A percentile compares a stretch with the other conserved stretches of the same genome.
These are phyloP conservation scores for Apocheima hispidaria DNA, from an alignment of 2,888 invertebrate species.

Conservation along the genomic window DNA sequence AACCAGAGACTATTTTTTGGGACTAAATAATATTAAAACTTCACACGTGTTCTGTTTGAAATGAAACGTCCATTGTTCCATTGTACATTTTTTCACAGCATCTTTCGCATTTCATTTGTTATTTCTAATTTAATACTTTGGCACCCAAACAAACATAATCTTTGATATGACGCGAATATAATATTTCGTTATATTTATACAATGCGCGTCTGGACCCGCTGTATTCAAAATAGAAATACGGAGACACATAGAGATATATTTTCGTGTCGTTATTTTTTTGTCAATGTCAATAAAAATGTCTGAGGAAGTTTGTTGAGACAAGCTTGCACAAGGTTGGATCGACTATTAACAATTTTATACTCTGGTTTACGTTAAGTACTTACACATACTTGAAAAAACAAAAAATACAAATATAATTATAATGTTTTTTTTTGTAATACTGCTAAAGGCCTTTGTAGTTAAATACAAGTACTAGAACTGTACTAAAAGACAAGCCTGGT, in stretches of 20 bases:
- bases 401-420: too few species aligned
- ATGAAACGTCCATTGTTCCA: not conserved
- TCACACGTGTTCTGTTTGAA: not conserved
- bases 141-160: constrained; percentile 37
- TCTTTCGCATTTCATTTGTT: constrained; percentile 29
- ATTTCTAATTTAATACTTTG: constrained; percentile 28
- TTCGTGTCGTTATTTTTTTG: constrained; percentile 46
- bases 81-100: constrained; percentile 15
- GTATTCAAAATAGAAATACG: constrained; percentile 53
- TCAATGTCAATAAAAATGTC: constrained; percentile 58
- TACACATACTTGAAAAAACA: not conserved
- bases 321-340: constrained; percentile 40
- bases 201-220: constrained; percentile 42
- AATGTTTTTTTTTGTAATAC: too few species aligned
- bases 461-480: too few species aligned
- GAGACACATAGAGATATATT: constrained; percentile 47
- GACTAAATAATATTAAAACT: not conserved
- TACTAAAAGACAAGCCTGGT: too few species aligned
- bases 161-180: constrained; percentile 28
- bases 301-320: constrained; percentile 26
- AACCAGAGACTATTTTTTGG: too few species aligned
- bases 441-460: too few species aligned
- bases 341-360: constrained; percentile 6
- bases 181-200: constrained; percentile 46
- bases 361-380: not conserved